A percentile compares a stretch with the other conserved stretches of the same genome.
phyloP scores from a whole-genome alignment of 2,888 invertebrate species.

The Pheosia gnoma region DNA sequence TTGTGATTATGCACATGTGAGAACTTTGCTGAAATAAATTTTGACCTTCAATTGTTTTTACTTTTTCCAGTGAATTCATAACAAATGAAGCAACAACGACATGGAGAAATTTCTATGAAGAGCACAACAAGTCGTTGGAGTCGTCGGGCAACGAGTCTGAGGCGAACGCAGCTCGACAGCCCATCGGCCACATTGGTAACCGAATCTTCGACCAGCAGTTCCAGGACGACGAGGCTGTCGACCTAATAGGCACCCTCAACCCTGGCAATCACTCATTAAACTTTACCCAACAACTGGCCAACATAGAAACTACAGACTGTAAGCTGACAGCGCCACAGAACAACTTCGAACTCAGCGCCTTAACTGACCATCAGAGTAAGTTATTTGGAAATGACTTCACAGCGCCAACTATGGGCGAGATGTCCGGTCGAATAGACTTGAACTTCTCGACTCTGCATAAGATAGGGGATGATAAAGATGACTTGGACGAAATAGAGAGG shows the following conservation, averaged over 20 bases:
- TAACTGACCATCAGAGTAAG: conserved; percentile 65
- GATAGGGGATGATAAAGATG: conserved; percentile 50
- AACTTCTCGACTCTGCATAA: conserved; percentile 64
- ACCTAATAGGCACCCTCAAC: conserved; percentile 46
- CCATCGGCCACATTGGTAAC: conserved; percentile 65
- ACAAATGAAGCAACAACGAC: conserved; percentile 77
- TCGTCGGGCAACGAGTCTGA: conserved; percentile 67
- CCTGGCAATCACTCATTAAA: conserved; percentile 36
- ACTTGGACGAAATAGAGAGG: conserved; percentile 67
- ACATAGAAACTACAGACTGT: conserved; percentile 54
- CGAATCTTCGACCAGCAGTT: conserved; percentile 69
- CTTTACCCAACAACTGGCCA: conserved; percentile 54
- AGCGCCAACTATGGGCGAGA: conserved; percentile 49
- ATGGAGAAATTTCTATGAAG: conserved; percentile 77
- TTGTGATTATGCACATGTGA: not conserved
- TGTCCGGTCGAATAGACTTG: conserved; percentile 60
- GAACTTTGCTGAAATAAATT: not conserved
- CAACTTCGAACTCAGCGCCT: conserved; percentile 63
- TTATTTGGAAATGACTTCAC: conserved; percentile 62
- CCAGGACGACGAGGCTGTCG: conserved; percentile 64
- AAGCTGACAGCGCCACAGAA: conserved; percentile 51
- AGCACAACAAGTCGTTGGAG: conserved; percentile 73
- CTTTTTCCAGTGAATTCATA: conserved; percentile 64
- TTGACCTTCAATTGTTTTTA: not conserved
- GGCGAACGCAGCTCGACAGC: conserved; percentile 44